Evolutionary conservation across 2,888 invertebrate species (phyloP).

Genomic region (Desoria tigrina): DNA sequence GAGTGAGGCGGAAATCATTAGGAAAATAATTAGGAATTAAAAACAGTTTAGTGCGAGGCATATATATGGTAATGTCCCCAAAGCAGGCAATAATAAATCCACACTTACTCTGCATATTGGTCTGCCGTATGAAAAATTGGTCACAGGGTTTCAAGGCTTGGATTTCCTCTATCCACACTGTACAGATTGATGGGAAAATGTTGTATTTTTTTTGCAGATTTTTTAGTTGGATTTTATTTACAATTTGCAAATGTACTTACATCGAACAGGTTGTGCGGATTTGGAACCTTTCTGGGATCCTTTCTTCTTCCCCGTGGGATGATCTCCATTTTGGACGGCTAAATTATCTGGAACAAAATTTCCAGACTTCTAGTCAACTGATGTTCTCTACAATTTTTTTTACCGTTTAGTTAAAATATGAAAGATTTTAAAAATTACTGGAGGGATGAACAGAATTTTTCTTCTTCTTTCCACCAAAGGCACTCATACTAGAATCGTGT

Average conservation of each 20-base stretch:
- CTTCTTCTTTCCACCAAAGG: slow-evolving; percentile 12
- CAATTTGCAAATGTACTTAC: too few relatives aligned
- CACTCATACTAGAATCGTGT: slow-evolving; percentile 19
- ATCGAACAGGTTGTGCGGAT: too few relatives aligned
- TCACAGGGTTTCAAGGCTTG: slow-evolving; percentile 41
- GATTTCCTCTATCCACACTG: slow-evolving; percentile 43
- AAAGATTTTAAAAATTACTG: background rate
- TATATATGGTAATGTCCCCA: too few relatives aligned
- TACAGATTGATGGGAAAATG: background rate
- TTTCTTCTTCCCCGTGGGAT: slow-evolving; percentile 1
- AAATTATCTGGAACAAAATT: slow-evolving; percentile 4
- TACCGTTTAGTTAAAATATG: too few relatives aligned
- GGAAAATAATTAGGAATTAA: slow-evolving; percentile 1
- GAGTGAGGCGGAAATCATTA: too few relatives aligned
- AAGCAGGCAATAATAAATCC: too few relatives aligned
- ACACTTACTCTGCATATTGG: slow-evolving; percentile 42
- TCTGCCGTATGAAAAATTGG: slow-evolving; percentile 41
- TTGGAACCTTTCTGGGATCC: background rate
- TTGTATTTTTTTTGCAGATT: background rate
- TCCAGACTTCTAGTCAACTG: too few relatives aligned
- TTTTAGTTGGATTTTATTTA: background rate
- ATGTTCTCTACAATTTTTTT: too few relatives aligned
- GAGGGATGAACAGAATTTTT: slow-evolving; percentile 15
- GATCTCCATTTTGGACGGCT: slow-evolving; percentile 11
- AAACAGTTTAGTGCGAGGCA: background rate